Percentiles rank a stretch among this genome's conserved stretches.
Evolutionary conservation across 2,113 vertebrate species (phyloP).

Genomic region (Seriola rivoliana): DNA sequence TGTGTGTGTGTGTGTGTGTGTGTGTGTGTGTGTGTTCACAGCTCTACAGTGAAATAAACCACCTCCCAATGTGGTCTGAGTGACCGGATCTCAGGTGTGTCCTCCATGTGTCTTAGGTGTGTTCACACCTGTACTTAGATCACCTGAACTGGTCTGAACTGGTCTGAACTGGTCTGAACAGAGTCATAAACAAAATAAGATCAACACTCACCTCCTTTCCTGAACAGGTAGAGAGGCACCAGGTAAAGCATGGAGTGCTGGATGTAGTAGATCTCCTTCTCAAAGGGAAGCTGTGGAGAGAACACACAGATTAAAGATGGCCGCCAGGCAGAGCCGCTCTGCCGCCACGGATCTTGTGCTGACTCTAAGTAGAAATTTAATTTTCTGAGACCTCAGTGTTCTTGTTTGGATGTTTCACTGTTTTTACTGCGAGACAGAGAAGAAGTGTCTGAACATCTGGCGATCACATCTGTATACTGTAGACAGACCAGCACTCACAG

Average conservation of each 20-base stretch:
- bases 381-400: neutral
- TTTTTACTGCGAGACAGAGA: neutral
- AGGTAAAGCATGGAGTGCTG: conserved; percentile 98
- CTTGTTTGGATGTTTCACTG: neutral
- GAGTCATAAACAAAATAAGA: neutral
- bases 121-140: too few relatives aligned
- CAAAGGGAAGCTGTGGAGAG: conserved; percentile 92
- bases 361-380: neutral
- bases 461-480: neutral
- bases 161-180: too few relatives aligned
- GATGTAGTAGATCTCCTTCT: conserved; percentile 97
- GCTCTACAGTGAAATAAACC: too few relatives aligned
- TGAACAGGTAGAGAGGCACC: conserved; percentile 95
- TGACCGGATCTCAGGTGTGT: too few relatives aligned
- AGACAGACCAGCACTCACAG: conserved; percentile 4
- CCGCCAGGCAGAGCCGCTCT: neutral
- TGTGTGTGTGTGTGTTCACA: too few relatives aligned
- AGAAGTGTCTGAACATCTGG: neutral
- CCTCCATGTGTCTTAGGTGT: neutral
- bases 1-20: too few relatives aligned
- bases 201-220: conserved; percentile 93
- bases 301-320: neutral
- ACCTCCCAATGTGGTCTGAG: too few relatives aligned
- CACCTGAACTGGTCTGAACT: too few relatives aligned
- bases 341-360: neutral